phyloP scores from a whole-genome alignment of 1,140 invertebrate species.

The Drosophila sp. region DNA sequence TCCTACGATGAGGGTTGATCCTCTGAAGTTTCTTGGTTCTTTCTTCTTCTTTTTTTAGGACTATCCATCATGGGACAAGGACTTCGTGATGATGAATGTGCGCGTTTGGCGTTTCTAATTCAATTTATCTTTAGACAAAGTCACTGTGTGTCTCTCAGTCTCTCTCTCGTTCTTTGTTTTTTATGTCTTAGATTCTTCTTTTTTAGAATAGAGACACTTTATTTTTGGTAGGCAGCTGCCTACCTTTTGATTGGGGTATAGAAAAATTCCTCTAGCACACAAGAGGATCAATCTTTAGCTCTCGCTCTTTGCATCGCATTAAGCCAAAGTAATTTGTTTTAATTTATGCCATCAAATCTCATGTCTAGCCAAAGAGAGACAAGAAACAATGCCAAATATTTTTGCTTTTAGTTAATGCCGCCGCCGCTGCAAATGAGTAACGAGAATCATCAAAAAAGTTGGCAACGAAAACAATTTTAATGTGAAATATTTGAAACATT shows the following conservation, averaged over 20 bases:
- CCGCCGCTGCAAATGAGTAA: not conserved
- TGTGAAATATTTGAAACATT: slow-evolving; percentile 73
- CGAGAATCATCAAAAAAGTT: slow-evolving; percentile 15
- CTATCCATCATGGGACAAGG: slow-evolving; percentile 65
- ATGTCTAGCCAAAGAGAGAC: not conserved
- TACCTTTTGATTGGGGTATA: slow-evolving; percentile 19
- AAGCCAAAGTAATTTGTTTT: slow-evolving; percentile 37
- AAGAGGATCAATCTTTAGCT: slow-evolving; percentile 6
- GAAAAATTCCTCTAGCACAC: slow-evolving; percentile 10
- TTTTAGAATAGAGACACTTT: slow-evolving; percentile 24
- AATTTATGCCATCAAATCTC: slow-evolving; percentile 21
- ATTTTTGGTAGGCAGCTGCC: slow-evolving; percentile 55
- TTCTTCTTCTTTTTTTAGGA: slow-evolving; percentile 56
- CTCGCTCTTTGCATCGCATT: not conserved
- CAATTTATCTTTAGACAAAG: slow-evolving; percentile 79
- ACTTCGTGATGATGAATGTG: slow-evolving; percentile 70
- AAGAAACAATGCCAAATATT: slow-evolving; percentile 30
- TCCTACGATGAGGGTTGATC: slow-evolving; percentile 60
- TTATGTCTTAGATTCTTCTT: slow-evolving; percentile 1
- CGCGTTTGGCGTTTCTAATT: slow-evolving; percentile 76
- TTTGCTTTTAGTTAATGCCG: slow-evolving; percentile 32
- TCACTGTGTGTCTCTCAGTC: slow-evolving; percentile 40
- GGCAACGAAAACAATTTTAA: slow-evolving; percentile 64
- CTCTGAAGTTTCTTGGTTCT: slow-evolving; percentile 21
- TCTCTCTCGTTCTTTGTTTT: not conserved